Evolutionary conservation across 2,113 vertebrate genomes (phyloP), one percentile per base, ranked within the genome.

Genomic region (Podarcis raffonei): DNA sequence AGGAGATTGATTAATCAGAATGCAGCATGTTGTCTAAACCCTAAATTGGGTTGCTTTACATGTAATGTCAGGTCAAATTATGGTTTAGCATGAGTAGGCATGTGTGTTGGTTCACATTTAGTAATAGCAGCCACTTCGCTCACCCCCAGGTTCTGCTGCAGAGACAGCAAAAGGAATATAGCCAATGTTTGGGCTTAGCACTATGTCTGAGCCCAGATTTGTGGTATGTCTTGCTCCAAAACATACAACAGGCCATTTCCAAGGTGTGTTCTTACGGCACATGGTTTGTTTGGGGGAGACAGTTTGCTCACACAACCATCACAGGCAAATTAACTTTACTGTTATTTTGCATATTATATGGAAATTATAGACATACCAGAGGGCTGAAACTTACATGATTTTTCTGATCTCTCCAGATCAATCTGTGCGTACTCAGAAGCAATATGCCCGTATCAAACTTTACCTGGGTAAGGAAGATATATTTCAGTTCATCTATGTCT

Each of bases 371-470:
- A 82, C 13, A 37, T 20, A 8, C 20, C 27, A 65, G 57, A 83
- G 59, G 48, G 66, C 12, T 22, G 12, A 25, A 68, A 92, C 98
- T 98, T 97, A 99, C 99, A 90, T 99, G 97, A 92, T 98, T 99
- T 94, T 98, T 99, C 79, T 97, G 96, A 93, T 99, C 98, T 94
- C 99, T 98, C 99, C 99, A 99, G 78, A 99, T 97, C 59, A 99
- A 92, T 42, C 98, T 97, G 92, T 99, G 98, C 69, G 99, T 99
- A 92, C 98, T 99, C 86, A 99, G 96, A 37, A 99, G 96, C 80
- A 97, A 96, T 42, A 96, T 93, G 53, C 99, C 99, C 9, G 96
- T 93, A 90, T 99, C 98, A 48, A 99, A 96, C 92, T 98, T 99
- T 62, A 97, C 96, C 98, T 99, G 93, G 57, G 89, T 68, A 83